Evolutionary conservation across 2,888 invertebrate genomes (phyloP), one percentile per base, ranked within the genome.

Genomic region (Aspidiotus rigidus): DNA sequence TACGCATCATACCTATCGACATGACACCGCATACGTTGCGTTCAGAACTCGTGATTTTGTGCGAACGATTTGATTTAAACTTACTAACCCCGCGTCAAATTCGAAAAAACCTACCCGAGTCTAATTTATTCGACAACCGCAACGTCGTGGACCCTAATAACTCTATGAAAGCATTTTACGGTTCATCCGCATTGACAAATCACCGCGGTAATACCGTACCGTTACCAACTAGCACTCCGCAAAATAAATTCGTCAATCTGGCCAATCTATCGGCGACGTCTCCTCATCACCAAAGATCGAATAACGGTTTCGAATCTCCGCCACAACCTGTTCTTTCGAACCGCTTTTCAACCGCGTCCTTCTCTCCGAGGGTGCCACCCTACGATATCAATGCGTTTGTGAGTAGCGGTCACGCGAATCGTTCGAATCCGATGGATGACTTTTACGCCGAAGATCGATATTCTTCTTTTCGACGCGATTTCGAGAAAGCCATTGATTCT

Each of bases 21-120:
- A 76, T 86, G 76, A 85, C 85, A 72, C 85, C 85, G 1, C 80
- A 82, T 72, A 84, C 85, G 0, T 78, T 77, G n/a, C 83, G 84
- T 72, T 81, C 80, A 74, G 85, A 85, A 75, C 78, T 84, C 73
- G 79, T 85, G 7, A 74, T 84, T 9, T 74, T 82, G 15, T 80
- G 83, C 71, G 76, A 79, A 72, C 75, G 80, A 44, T 72, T 72
- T 39, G 67, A 71, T 10, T 49, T 69, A 57, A 28, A 59, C 1
- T 64, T 57, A 10, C 28, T 70, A 49, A 9, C 41, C 1, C 62
- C 49, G n/a, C 39, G 59, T 0, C 62, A 70, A n/a, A 59, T 41
- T 16, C 64, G 59, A 57, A 66, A 66, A 56, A 66, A 56, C 17
- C 28, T 28, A 28, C 41, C 56, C 3, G 64, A 66, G 13, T 13